Base-by-base conservation (phyloP, 2,113 vertebrate genomes). In the Platysternon megacephalum region DNA sequence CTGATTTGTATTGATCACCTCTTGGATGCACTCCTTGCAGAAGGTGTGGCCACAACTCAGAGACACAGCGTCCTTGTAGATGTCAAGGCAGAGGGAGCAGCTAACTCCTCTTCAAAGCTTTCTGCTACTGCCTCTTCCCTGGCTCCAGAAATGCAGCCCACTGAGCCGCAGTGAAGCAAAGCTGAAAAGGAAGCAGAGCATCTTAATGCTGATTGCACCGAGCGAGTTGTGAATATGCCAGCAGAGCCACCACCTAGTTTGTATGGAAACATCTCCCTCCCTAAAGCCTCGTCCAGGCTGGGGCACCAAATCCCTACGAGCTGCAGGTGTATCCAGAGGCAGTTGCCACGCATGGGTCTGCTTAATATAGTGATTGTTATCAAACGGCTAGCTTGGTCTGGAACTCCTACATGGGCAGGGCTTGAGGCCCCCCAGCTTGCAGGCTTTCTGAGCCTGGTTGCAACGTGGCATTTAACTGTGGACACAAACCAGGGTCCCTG, bases 1-100 rank as follows among this genome's bases (percentile, higher is more conserved):
- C 35, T 58, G 82, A 32, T 44, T 21, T 12, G 5, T 6, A 46
- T 28, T 22, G 16, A 68, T 35, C 55, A 92, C 96, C n/a, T 93
- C 84, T 88, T 97, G 94, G 80, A 97, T 93, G 56, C 96, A 97
- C 48, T 39, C 19, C 68, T 96, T 94, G 92, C 97, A 98, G 94
- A 97, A 98, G 89, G 96, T 97, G 90, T 97, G 97, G 61, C 97
- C 96, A 29, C 97, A 97, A 90, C 48, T 95, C 79, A 98, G 93
- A 95, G 96, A 96, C 51, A 94, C 39, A 9, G 95, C 93, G 9
- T 97, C 95, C 21, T 11, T 39, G 65, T 90, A 96, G 85, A 94
- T 88, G 2, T 95, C 87, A 8, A 88, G 91, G 52, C 97, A 98
- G 42, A 97, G 82, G 13, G 91, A 56, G 26, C 97, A 98, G 52